Base-by-base conservation (phyloP, 2,888 invertebrate genomes). In the Furcula furcula region DNA sequence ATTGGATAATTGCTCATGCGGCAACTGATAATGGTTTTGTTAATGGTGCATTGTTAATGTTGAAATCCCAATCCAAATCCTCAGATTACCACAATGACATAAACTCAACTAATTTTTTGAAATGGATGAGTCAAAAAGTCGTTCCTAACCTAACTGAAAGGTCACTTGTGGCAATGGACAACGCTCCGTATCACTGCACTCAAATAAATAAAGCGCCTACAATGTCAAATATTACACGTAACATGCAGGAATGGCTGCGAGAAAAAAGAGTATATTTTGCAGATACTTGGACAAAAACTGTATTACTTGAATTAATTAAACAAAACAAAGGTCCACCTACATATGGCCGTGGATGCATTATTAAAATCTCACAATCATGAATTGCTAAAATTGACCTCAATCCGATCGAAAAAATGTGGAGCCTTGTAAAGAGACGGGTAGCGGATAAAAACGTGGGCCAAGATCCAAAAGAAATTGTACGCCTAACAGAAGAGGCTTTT, bases 391-490 rank as follows among this genome's bases (percentile, higher is more conserved):
- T 30, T 50, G 11, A 36, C 22, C 31, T 31, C 2, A 34, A 34
- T 15, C 34, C 47, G 13, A 50, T 50, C 9, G 41, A 52, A 32
- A 28, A 37, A 21, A 49, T 51, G 11, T 53, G 42, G 52, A 41
- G 45, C 19, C 23, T 49, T 31, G 23, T 45, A 26, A 56, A 48
- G 15, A 40, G 38, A 41, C 32, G 34, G 18, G 33, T 56, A 15
- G 50, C 54, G 7, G 52, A 42, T 16, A 49, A 43, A 36, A 49
- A 49, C 29, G 42, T 48, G 6, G 39, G 31, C 12, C 39, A 45
- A 35, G 37, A 34, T 31, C 25, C 45, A 19, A 39, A 34, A 26
- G 29, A 38, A 9, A 29, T 28, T n/a, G 34, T 22, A n/a, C n/a
- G n/a, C n/a, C n/a, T n/a, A n/a, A n/a, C n/a, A n/a, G n/a, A n/a